phyloP scores from a whole-genome alignment of 2,797 vertebrate genomes.

The Huso huso region DNA sequence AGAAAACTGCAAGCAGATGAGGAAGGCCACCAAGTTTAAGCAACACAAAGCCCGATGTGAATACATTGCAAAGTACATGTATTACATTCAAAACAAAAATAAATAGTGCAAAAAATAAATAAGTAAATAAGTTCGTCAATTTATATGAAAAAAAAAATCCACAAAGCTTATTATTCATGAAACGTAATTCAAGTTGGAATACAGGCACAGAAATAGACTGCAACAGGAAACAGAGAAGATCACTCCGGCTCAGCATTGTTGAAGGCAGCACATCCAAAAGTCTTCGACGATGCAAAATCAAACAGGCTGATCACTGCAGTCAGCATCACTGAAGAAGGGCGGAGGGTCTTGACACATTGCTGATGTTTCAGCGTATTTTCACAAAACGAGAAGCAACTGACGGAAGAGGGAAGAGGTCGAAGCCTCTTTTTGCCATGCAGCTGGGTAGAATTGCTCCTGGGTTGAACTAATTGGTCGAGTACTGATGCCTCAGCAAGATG shows the following conservation, averaged over 20 bases:
- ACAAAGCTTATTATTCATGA: no score
- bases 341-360: not conserved
- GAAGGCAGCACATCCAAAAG: not conserved
- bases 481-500: slow-evolving; percentile 30
- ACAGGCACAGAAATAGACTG: no score
- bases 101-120: no score
- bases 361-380: not conserved
- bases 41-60: no score
- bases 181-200: no score
- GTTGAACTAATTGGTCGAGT: slow-evolving; percentile 29
- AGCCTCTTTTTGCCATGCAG: slow-evolving; percentile 8
- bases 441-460: slow-evolving; percentile 22
- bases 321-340: not conserved
- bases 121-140: no score
- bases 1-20: no score
- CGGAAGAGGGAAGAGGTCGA: slow-evolving; percentile 4
- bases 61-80: no score
- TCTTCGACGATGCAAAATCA: not conserved
- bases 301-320: not conserved
- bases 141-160: no score
- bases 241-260: not conserved
- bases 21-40: no score
- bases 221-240: no score
- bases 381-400: not conserved
- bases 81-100: no score